Percentiles rank a stretch among this genome's conserved stretches.
phyloP scores from a whole-genome alignment of 2,888 invertebrate species.

The Cancer borealis region DNA sequence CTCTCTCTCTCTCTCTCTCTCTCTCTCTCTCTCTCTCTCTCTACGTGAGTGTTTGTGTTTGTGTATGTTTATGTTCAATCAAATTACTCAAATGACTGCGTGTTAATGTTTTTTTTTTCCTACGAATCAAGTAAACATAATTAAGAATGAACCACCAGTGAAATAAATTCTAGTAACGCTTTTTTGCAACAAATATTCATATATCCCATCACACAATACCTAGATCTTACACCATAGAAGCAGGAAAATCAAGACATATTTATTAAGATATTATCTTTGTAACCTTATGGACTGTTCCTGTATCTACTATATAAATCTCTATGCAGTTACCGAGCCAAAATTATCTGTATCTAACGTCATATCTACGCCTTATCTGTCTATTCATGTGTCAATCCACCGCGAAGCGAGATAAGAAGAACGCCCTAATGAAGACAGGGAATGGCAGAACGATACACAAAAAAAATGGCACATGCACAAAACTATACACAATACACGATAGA shows the following conservation, averaged over 20 bases:
- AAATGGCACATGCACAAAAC: neutral
- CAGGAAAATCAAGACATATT: neutral
- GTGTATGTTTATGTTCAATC: neutral
- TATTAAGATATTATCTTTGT: neutral
- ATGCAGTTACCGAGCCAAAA: neutral
- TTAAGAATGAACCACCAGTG: too few relatives aligned
- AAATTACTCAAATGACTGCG: neutral
- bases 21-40: constrained; percentile 25
- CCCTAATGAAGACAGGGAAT: neutral
- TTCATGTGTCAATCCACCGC: constrained; percentile 3
- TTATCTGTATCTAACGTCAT: neutral
- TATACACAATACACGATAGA: neutral
- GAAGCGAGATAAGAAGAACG: neutral
- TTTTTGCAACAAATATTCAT: neutral
- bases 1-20: constrained; percentile 34
- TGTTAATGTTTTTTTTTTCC: neutral
- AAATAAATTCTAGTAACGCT: neutral
- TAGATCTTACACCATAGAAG: neutral
- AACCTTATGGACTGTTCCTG: neutral
- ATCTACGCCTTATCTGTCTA: constrained; percentile 17
- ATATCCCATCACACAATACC: neutral
- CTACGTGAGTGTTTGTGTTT: neutral
- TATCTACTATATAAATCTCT: neutral
- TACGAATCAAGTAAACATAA: too few relatives aligned
- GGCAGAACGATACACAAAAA: neutral